A percentile compares a stretch with the other conserved stretches of the same genome.
These are phyloP conservation scores for Lophius americanus DNA, from an alignment of 2,797 vertebrate species.

Conservation along the genomic window DNA sequence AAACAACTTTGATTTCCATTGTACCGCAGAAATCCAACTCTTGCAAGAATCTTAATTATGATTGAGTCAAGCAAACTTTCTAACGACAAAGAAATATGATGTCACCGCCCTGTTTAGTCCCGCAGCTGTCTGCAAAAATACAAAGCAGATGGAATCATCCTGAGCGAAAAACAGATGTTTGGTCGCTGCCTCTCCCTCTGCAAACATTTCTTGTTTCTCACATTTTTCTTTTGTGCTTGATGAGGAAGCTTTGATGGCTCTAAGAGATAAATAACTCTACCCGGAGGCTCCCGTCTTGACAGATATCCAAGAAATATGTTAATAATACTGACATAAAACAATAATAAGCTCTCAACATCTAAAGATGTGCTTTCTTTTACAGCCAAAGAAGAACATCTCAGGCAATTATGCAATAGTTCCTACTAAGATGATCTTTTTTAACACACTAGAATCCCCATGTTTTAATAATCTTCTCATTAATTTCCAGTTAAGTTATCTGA, in stretches of 20 bases:
- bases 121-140: constrained; percentile 37
- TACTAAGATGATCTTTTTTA: constrained; percentile 31
- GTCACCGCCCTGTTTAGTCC: constrained; percentile 18
- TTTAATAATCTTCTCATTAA: constrained; percentile 61
- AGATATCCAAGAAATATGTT: constrained; percentile 49
- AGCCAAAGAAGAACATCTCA: constrained; percentile 25
- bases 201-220: constrained; percentile 26
- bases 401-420: constrained; percentile 49
- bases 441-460: constrained; percentile 28
- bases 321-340: constrained; percentile 47
- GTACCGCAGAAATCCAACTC: too few species aligned
- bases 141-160: constrained; percentile 35
- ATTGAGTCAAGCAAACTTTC: too few species aligned
- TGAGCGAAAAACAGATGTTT: constrained; percentile 50
- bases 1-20: too few species aligned
- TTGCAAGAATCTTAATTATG: too few species aligned
- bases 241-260: constrained; percentile 52
- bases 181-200: constrained; percentile 16
- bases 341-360: constrained; percentile 42
- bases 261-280: constrained; percentile 36
- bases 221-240: constrained; percentile 31
- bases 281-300: constrained; percentile 41
- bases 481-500: constrained; percentile 41
- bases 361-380: constrained; percentile 42
- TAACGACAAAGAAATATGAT: constrained; percentile 6